Percentiles rank a stretch among this genome's conserved stretches.
These are phyloP conservation scores for Latrodectus geometricus DNA, from an alignment of 1,140 invertebrate genomes.

Conservation along the genomic window DNA sequence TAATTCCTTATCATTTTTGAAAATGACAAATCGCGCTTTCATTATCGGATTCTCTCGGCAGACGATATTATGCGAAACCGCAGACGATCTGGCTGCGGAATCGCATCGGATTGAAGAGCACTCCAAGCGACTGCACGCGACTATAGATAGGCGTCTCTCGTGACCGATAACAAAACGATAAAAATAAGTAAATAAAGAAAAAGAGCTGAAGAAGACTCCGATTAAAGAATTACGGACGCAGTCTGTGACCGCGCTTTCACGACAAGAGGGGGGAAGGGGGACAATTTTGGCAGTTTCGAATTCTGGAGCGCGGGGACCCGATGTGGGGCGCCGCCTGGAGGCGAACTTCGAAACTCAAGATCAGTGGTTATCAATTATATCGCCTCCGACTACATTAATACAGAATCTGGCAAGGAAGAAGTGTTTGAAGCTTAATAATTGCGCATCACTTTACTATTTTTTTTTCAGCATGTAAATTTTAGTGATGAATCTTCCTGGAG, in stretches of 20 bases:
- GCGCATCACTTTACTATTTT: neutral
- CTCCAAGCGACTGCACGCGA: no score
- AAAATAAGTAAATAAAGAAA: no score
- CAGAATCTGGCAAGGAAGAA: neutral
- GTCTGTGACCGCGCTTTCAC: slow-evolving; percentile 39
- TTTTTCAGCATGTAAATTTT: neutral
- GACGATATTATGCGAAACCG: no score
- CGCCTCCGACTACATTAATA: neutral
- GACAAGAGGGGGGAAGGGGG: neutral
- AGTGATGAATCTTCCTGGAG: neutral
- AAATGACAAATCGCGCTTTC: no score
- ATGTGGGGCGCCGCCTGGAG: neutral
- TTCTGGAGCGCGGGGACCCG: slow-evolving; percentile 8
- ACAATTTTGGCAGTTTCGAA: slow-evolving; percentile 6
- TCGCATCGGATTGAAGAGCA: no score
- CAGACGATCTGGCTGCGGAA: no score
- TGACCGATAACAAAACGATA: no score
- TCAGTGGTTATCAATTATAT: slow-evolving; percentile 40
- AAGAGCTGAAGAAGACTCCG: neutral
- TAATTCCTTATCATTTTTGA: no score
- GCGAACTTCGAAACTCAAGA: neutral
- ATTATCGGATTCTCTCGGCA: no score
- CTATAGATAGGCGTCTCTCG: no score
- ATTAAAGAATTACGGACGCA: slow-evolving; percentile 47
- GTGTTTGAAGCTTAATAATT: neutral